Evolutionary conservation across 2,888 invertebrate species (phyloP), one percentile per base, ranked within the genome.

Genomic region (Cheilosia impressa): DNA sequence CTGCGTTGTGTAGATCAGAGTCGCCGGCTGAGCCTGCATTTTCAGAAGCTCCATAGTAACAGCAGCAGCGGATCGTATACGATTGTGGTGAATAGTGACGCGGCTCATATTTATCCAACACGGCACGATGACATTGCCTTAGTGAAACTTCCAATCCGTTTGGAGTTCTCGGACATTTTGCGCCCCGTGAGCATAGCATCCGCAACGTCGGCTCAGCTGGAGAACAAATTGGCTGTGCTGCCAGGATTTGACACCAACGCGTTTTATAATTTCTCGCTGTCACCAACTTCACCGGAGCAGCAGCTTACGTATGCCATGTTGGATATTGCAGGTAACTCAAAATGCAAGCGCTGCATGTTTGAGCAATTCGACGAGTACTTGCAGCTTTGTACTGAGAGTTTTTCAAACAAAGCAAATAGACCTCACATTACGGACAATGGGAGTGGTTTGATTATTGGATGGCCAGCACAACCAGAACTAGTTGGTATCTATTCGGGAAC

Each of bases 51-150:
- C 6, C n/a, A 57, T 10, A n/a, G 9, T 1, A 6, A 43, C 1
- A 65, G 10, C 9, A 6, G 17, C 1, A 22, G 27, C 0, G 68
- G 76, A 4, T 79, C 79, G 0, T 87, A 75, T 27, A n/a, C 55
- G 3, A 47, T 43, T 17, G 9, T 69, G 1, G 62, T 87, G 15
- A 60, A 69, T 24, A 52, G 31, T n/a, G 60, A 73, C 10, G 50
- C 63, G 3, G 50, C 87, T 10, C 24, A 9, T 6, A 50, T 60
- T 1, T 80, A 87, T 58, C 87, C 87, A 22, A 87, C 87, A 3
- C 13, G 55, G 9, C 57, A 66, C n/a, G 80, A 83, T 45, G 83
- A 87, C 24, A 66, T 87, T 10, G 87, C 87, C 0, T 9, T 87
- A 9, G 31, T 87, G 0, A 34, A 53, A 43, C 6, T 87, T 0